Conservation (phyloP, 2,113 vertebrate genomes). For the Coracopsis vasa region DNA sequence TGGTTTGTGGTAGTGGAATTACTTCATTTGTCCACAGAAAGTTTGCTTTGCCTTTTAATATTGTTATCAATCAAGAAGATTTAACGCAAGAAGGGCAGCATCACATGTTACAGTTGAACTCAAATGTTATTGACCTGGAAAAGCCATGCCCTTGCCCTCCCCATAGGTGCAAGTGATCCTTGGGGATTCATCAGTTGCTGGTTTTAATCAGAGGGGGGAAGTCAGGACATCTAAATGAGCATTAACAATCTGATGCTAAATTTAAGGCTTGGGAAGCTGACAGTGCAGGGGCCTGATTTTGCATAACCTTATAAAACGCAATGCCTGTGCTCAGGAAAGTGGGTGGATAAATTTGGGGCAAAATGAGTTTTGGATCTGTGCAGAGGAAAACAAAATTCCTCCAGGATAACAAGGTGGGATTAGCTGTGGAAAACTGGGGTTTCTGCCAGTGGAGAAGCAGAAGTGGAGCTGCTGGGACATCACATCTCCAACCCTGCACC, state of each 20-base stretch:
- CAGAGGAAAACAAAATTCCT: background rate
- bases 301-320: background rate
- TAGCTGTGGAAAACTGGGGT: background rate
- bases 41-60: constrained; percentile 18
- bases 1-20: background rate
- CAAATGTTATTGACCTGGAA: background rate
- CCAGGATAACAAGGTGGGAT: background rate
- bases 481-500: background rate
- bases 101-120: background rate
- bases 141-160: background rate
- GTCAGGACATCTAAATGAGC: background rate
- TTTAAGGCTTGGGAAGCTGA: background rate
- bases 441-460: background rate
- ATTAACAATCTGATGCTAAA: background rate
- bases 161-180: background rate
- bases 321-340: background rate
- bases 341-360: background rate
- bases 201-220: background rate
- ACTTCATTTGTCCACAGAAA: background rate
- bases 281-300: background rate
- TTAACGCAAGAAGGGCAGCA: background rate
- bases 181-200: background rate
- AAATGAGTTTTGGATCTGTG: background rate
- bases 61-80: constrained; percentile 14
- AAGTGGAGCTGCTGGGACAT: background rate